phyloP scores from a whole-genome alignment of 2,797 vertebrate species.

The Clarias fuscus region DNA sequence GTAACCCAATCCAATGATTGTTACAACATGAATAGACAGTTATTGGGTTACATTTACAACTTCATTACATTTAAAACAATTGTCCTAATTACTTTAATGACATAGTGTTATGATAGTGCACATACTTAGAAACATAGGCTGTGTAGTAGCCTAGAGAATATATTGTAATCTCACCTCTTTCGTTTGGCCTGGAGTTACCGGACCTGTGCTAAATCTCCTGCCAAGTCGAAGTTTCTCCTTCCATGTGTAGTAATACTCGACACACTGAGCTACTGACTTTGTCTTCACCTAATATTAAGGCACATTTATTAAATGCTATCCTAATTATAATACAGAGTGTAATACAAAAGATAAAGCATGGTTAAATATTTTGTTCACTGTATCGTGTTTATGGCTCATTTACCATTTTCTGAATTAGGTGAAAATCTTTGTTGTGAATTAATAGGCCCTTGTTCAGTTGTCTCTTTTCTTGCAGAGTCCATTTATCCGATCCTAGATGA shows the following conservation, averaged over 20 bases:
- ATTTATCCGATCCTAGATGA: slow-evolving; percentile 69
- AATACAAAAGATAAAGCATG: not conserved
- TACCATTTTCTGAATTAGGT: slow-evolving; percentile 89
- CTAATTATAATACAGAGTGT: not conserved
- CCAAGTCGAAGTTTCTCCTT: slow-evolving; percentile 81
- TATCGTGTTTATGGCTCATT: not conserved
- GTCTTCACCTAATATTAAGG: slow-evolving; percentile 76
- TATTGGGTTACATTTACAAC: not conserved
- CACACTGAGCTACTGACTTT: slow-evolving; percentile 83
- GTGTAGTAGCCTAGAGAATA: not conserved
- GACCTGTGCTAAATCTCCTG: slow-evolving; percentile 66
- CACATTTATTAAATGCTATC: slow-evolving; percentile 1
- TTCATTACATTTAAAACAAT: not conserved
- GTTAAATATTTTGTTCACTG: not conserved
- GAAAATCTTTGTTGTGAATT: slow-evolving; percentile 88
- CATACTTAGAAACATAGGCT: not conserved
- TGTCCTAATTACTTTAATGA: not conserved
- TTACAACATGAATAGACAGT: not conserved
- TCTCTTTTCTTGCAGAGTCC: slow-evolving; percentile 84
- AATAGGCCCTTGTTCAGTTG: slow-evolving; percentile 83
- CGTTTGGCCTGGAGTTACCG: slow-evolving; percentile 30
- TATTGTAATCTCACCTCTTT: slow-evolving; percentile 41
- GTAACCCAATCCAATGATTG: not conserved
- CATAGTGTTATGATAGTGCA: not conserved
- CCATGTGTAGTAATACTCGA: slow-evolving; percentile 88